Percentiles rank a stretch among this genome's conserved stretches.
Conservation (phyloP, 2,888 invertebrate genomes). For the Platynereis dumerilii region DNA sequence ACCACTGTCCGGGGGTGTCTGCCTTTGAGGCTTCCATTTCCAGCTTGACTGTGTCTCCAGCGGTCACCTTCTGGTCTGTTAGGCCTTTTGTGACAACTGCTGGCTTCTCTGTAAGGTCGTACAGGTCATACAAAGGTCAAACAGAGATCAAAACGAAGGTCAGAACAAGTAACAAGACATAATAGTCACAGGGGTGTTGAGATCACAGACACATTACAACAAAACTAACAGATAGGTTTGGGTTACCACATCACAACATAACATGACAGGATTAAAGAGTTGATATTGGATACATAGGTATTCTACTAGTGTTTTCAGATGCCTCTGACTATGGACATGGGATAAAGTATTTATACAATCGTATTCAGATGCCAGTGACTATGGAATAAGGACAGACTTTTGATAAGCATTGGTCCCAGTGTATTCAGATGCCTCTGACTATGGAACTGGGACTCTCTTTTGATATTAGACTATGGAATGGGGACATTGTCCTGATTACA, state of each 20-base stretch:
- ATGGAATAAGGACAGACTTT: too few relatives aligned
- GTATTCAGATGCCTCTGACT: too few relatives aligned
- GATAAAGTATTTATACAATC: too few relatives aligned
- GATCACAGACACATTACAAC: background rate
- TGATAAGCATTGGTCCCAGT: too few relatives aligned
- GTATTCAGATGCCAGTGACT: too few relatives aligned
- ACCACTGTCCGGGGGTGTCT: constrained; percentile 42
- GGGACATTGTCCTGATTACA: too few relatives aligned
- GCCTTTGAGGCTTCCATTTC: constrained; percentile 51
- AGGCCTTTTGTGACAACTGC: constrained; percentile 30
- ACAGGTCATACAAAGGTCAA: constrained; percentile 13
- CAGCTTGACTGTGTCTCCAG: constrained; percentile 55
- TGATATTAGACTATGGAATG: too few relatives aligned
- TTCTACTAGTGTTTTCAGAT: too few relatives aligned
- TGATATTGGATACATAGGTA: background rate
- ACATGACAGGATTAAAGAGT: background rate
- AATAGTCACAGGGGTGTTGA: background rate
- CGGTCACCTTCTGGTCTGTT: constrained; percentile 45
- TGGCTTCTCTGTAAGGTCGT: constrained; percentile 2
- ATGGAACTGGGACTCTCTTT: too few relatives aligned
- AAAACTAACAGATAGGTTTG: background rate
- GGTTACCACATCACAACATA: background rate
- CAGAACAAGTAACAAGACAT: background rate
- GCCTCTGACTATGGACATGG: too few relatives aligned
- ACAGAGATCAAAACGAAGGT: background rate